A percentile compares a stretch with the other conserved stretches of the same genome.
Conservation (phyloP, 1,140 invertebrate genomes). For the Drosophila aff. region DNA sequence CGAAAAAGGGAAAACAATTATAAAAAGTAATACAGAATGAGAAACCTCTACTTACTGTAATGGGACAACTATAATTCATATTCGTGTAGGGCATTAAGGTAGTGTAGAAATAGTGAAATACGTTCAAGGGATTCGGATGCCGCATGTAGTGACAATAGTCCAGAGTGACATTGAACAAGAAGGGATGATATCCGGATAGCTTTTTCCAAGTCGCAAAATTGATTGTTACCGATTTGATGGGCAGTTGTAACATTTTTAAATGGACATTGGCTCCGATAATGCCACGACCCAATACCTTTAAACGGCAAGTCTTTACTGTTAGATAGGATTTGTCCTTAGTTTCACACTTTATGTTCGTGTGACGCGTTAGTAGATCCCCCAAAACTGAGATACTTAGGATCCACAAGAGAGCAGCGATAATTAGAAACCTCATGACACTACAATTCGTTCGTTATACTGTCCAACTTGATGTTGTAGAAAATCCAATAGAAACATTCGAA, state of each 20-base stretch:
- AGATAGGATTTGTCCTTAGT: background rate
- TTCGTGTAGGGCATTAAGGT: constrained; percentile 18
- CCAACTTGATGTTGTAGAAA: background rate
- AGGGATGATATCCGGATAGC: constrained; percentile 47
- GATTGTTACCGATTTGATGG: background rate
- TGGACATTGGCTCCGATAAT: constrained; percentile 22
- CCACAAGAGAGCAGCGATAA: background rate
- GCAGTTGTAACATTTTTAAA: background rate
- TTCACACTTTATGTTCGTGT: constrained; percentile 42
- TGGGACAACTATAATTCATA: constrained; percentile 35
- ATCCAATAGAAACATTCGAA: background rate
- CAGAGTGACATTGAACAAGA: constrained; percentile 23
- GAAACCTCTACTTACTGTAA: constrained; percentile 14
- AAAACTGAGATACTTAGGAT: no score
- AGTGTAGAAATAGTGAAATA: constrained; percentile 31
- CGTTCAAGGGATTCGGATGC: constrained; percentile 25
- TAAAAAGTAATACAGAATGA: no score
- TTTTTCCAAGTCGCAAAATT: constrained; percentile 25
- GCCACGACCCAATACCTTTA: constrained; percentile 41
- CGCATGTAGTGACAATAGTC: constrained; percentile 20
- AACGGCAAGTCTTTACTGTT: background rate
- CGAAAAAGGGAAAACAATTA: rapidly evolving
- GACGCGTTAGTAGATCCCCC: constrained; percentile 4
- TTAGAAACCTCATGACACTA: background rate
- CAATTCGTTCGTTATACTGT: no score